A percentile compares a stretch with the other conserved stretches of the same genome.
These are phyloP conservation scores for Nomada lathburiana DNA, from an alignment of 2,888 invertebrate genomes.

Conservation along the genomic window DNA sequence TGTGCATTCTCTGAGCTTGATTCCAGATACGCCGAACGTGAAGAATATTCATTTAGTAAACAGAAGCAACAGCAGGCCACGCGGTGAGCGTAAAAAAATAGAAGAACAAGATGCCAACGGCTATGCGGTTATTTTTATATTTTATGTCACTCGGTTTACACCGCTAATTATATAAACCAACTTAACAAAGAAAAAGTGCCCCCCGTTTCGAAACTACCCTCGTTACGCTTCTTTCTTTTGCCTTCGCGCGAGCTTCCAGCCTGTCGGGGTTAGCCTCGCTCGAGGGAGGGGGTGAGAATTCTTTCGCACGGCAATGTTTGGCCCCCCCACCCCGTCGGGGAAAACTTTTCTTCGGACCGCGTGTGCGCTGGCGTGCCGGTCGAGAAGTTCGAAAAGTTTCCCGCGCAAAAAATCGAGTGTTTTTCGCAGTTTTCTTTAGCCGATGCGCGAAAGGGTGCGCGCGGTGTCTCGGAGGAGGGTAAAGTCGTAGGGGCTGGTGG, in stretches of 20 bases:
- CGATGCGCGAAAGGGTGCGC: constrained; percentile 67
- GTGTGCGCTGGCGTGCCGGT: constrained; percentile 43
- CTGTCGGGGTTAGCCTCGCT: constrained; percentile 1
- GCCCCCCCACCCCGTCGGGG: constrained; percentile 4
- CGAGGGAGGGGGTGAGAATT: constrained; percentile 22
- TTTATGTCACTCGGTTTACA: not conserved
- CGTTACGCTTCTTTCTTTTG: constrained; percentile 1
- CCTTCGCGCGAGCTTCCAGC: not conserved
- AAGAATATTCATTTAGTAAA: no score
- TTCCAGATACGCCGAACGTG: no score
- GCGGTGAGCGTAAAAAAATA: no score
- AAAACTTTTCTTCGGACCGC: constrained; percentile 55
- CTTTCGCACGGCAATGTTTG: constrained; percentile 31
- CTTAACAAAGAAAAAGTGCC: constrained; percentile 4
- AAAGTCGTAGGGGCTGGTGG: constrained; percentile 61
- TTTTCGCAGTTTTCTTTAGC: constrained; percentile 72
- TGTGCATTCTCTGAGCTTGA: no score
- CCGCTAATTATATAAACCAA: constrained; percentile 20
- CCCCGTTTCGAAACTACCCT: constrained; percentile 9
- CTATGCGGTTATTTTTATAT: no score
- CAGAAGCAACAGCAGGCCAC: no score
- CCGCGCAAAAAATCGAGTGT: constrained; percentile 78
- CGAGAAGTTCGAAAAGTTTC: constrained; percentile 76
- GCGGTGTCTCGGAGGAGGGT: constrained; percentile 57
- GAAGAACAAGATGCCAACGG: no score